Evolutionary conservation across 1,140 invertebrate species (phyloP).

Genomic region (Oryctes rhinoceros): DNA sequence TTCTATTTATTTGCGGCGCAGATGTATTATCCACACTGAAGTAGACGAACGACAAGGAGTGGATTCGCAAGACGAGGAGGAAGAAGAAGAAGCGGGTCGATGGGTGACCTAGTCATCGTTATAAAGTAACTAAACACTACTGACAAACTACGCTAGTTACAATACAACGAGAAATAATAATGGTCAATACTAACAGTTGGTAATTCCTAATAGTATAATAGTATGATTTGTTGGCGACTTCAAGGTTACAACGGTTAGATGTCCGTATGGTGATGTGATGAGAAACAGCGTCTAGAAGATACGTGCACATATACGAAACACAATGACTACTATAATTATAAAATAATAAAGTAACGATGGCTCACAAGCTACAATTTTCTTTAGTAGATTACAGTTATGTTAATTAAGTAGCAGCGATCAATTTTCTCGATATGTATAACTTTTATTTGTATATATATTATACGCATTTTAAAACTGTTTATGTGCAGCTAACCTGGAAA

Average conservation of each 20-base stretch:
- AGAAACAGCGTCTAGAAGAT: background rate
- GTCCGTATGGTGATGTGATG: background rate
- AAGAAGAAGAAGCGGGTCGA: background rate
- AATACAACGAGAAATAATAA: conserved; percentile 14
- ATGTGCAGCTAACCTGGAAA: too few species aligned
- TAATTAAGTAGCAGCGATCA: too few species aligned
- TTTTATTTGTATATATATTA: too few species aligned
- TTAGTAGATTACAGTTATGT: too few species aligned
- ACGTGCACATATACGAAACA: background rate
- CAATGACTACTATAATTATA: too few species aligned
- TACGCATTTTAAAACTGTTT: too few species aligned
- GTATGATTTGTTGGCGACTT: background rate
- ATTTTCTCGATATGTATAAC: too few species aligned
- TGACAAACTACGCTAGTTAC: background rate
- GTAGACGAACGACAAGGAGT: background rate
- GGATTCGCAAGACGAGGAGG: background rate
- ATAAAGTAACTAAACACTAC: background rate
- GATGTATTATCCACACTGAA: background rate
- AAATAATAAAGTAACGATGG: too few species aligned
- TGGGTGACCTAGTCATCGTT: conserved; percentile 8
- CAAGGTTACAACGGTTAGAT: conserved; percentile 13
- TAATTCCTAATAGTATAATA: conserved; percentile 15
- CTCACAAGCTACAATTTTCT: too few species aligned
- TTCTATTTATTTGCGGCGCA: conserved; percentile 17
- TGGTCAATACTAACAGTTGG: conserved; percentile 5